Evolutionary conservation across 2,888 invertebrate species (phyloP).

Genomic region (Acanthosoma haemorrhoidale): DNA sequence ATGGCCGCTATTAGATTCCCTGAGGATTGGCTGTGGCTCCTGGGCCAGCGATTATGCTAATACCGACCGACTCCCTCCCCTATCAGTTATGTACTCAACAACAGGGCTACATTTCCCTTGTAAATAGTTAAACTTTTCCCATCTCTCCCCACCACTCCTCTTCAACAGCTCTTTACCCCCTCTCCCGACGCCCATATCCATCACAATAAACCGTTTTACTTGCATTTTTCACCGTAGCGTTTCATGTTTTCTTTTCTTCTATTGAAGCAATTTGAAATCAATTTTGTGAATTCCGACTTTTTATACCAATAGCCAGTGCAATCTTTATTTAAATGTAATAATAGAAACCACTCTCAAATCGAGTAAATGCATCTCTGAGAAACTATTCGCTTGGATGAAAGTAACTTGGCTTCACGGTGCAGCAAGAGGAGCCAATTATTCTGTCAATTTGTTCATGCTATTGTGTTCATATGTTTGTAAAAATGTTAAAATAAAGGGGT

Average conservation of each 20-base stretch:
- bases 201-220: neutral
- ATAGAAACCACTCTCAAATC: no score
- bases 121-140: slow-evolving; percentile 1
- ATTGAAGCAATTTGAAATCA: neutral
- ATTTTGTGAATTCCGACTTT: neutral
- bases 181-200: no score
- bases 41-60: neutral
- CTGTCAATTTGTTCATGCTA: no score
- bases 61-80: neutral
- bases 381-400: no score
- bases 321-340: no score
- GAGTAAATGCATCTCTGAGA: no score
- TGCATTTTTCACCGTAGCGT: neutral
- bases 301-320: neutral
- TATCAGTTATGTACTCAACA: neutral
- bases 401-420: no score
- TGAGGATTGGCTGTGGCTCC: neutral
- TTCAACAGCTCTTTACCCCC: neutral
- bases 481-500: no score
- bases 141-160: neutral
- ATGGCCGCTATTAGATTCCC: no score
- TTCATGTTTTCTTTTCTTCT: neutral
- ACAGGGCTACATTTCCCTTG: neutral
- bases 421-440: no score
- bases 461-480: no score